phyloP scores from a whole-genome alignment of 2,113 vertebrate genomes.

The Atherinomorus stipes region DNA sequence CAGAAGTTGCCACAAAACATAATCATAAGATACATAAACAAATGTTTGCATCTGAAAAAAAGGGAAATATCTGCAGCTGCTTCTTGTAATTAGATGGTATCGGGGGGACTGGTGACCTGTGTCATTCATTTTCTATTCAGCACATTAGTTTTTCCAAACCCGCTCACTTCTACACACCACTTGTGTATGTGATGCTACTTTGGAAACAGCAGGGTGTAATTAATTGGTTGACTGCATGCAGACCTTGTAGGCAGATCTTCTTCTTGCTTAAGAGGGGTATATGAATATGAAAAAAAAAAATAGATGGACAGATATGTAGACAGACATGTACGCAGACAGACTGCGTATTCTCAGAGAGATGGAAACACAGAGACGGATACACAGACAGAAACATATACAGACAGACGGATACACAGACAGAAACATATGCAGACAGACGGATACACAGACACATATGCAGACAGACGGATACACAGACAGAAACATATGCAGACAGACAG shows the following conservation, averaged over 20 bases:
- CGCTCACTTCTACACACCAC: background rate
- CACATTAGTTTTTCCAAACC: background rate
- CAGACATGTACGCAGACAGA: no score
- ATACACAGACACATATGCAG: no score
- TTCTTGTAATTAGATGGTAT: background rate
- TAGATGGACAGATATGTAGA: no score
- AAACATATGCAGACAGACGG: no score
- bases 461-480: no score
- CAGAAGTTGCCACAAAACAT: background rate
- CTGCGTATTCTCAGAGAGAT: no score
- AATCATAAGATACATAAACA: background rate
- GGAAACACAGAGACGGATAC: no score
- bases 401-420: no score
- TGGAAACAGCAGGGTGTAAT: slow-evolving; percentile 1
- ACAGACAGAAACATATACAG: no score
- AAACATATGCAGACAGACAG: no score
- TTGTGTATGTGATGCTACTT: background rate
- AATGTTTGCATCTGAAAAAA: background rate
- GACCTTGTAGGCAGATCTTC: background rate
- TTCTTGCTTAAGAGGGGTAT: no score
- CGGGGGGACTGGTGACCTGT: background rate
- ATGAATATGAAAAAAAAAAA: no score
- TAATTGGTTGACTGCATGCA: background rate
- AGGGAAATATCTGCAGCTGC: slow-evolving; percentile 1
- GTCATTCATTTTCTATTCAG: slow-evolving; percentile 9